These are phyloP conservation scores for Coccyzus lansbergi DNA, from an alignment of 2,797 vertebrate genomes.

Conservation along the genomic window DNA sequence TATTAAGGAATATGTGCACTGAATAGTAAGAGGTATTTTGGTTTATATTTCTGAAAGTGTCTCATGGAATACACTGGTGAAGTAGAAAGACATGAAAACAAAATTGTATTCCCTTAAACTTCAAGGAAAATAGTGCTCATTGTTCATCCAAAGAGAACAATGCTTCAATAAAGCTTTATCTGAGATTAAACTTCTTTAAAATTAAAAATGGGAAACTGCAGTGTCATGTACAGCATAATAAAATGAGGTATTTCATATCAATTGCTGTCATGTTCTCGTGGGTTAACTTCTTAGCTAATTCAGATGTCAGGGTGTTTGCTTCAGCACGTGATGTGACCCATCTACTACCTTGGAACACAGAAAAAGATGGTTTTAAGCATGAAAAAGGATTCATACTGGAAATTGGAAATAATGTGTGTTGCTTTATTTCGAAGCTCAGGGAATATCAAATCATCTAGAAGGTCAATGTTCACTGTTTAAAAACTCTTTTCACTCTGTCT, in stretches of 20 bases:
- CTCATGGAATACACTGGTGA: background rate
- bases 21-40: background rate
- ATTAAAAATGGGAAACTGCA: conserved; percentile 1
- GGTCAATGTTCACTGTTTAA: background rate
- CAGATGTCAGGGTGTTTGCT: background rate
- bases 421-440: background rate
- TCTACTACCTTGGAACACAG: background rate
- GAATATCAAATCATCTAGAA: background rate
- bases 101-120: conserved; percentile 5
- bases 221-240: background rate
- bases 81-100: background rate
- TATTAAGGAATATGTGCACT: background rate
- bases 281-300: background rate
- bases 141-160: background rate
- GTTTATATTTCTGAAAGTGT: background rate
- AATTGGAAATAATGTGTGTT: background rate
- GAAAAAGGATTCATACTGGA: background rate
- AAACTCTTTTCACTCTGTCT: background rate
- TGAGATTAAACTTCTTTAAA: background rate
- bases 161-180: background rate
- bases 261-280: background rate
- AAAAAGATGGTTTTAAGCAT: background rate
- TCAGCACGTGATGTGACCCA: background rate
- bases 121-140: background rate
- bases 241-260: conserved; percentile 9